Base-by-base conservation (phyloP, 2,113 vertebrate genomes). In the Scomber japonicus region DNA sequence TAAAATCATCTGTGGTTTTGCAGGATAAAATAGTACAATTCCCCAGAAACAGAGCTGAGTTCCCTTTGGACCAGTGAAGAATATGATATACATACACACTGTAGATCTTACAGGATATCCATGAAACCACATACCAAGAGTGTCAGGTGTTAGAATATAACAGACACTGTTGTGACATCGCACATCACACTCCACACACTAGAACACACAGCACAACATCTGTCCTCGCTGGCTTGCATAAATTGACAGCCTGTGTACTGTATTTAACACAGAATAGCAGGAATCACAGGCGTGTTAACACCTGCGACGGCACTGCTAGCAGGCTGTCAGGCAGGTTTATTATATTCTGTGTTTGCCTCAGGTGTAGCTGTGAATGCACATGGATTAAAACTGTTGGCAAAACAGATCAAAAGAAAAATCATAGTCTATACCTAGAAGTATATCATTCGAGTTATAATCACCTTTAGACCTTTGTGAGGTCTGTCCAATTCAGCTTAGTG, bases 341-440 rank as follows among this genome's bases (percentile, higher is more conserved):
- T 86, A 82, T 27, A 72, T 5, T 48, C 55, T 49, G 1, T 21
- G 50, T 74, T 86, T 51, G 81, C 88, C 80, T 78, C 59, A 11
- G 82, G 89, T 71, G 54, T 51, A 27, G 46, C 19, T 56, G 44
- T 54, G 63, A 81, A 67, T 49, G 73, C 62, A 35, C 24, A n/a
- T 59, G 73, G 44, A 86, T 83, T 72, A 45, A 75, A 77, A 73
- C 11, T 66, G 83, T 85, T 79, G 81, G 81, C 83, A 82, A 69
- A 89, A 78, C 71, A 79, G 72, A 77, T 84, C 63, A 85, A 88
- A 78, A 55, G 66, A 81, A 50, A 81, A 81, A 76, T 55, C 62
- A 64, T 10, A 65, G 45, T 44, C 31, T 65, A n/a, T 50, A 50
- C 21, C 21, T 12, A 71, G 49, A 49, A 24, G 40, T 31, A 40